phyloP scores from a whole-genome alignment of 2,113 vertebrate species.

The Scopus umbretta region DNA sequence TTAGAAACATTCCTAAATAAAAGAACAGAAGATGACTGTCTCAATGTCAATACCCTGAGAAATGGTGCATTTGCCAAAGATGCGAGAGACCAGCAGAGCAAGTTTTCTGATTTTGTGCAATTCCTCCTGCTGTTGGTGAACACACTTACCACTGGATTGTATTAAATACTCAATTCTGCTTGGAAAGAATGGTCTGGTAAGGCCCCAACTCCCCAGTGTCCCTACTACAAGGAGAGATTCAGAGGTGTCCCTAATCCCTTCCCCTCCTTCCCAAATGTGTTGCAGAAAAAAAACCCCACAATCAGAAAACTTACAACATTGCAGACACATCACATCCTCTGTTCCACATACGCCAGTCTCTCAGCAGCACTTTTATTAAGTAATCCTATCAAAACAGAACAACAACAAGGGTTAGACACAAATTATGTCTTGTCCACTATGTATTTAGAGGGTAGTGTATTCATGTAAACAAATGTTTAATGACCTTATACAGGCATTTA shows the following conservation, averaged over 20 bases:
- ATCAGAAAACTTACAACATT: not conserved
- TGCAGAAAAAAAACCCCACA: not conserved
- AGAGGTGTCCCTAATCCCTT: not conserved
- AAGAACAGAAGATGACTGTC: not conserved
- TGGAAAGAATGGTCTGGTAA: not conserved
- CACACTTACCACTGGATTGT: not conserved
- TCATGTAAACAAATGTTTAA: not conserved
- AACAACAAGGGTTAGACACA: not conserved
- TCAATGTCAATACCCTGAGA: not conserved
- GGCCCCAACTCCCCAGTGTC: not conserved
- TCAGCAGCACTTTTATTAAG: not conserved
- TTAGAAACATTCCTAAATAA: not conserved
- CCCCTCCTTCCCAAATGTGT: not conserved
- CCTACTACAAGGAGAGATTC: not conserved
- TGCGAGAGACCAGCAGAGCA: not conserved
- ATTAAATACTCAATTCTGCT: not conserved
- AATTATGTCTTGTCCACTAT: not conserved
- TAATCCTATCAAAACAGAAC: not conserved
- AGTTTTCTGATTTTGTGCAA: not conserved
- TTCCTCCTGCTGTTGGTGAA: not conserved
- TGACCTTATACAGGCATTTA: not conserved
- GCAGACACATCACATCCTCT: not conserved
- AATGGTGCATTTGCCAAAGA: not conserved
- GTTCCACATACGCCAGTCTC: not conserved
- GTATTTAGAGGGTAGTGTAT: not conserved